These are phyloP conservation scores for Meandrusa payeni DNA, from an alignment of 2,888 invertebrate species.

Conservation along the genomic window DNA sequence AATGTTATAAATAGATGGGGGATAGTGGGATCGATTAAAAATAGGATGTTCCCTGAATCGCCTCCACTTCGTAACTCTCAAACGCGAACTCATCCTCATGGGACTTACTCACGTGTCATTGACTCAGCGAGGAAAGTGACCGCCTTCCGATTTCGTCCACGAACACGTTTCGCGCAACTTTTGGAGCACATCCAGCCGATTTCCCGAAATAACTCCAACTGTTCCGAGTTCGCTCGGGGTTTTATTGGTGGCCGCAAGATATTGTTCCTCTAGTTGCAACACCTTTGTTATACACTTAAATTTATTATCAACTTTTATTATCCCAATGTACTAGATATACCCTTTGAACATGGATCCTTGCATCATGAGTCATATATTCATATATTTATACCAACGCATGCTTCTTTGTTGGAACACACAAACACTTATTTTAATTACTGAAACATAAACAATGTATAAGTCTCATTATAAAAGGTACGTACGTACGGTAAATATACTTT, in stretches of 20 bases:
- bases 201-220: conserved; percentile 68
- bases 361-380: too few relatives aligned
- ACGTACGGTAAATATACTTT: too few relatives aligned
- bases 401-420: too few relatives aligned
- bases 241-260: conserved; percentile 50
- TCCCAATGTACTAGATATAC: too few relatives aligned
- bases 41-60: conserved; percentile 49
- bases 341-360: too few relatives aligned
- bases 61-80: conserved; percentile 24
- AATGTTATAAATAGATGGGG: conserved; percentile 27
- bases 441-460: too few relatives aligned
- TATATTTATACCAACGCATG: too few relatives aligned
- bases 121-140: conserved; percentile 73
- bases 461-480: too few relatives aligned
- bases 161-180: conserved; percentile 37
- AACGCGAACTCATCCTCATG: conserved; percentile 27
- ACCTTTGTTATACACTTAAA: neutral
- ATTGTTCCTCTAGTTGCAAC: conserved; percentile 42
- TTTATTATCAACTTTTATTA: neutral
- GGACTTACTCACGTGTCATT: conserved; percentile 57
- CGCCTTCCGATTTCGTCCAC: conserved; percentile 60
- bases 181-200: conserved; percentile 75
- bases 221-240: conserved; percentile 60
- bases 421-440: too few relatives aligned
- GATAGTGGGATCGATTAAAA: conserved; percentile 34